These are phyloP conservation scores for Drosophila pectinifera DNA, from an alignment of 1,140 invertebrate species.

Conservation along the genomic window DNA sequence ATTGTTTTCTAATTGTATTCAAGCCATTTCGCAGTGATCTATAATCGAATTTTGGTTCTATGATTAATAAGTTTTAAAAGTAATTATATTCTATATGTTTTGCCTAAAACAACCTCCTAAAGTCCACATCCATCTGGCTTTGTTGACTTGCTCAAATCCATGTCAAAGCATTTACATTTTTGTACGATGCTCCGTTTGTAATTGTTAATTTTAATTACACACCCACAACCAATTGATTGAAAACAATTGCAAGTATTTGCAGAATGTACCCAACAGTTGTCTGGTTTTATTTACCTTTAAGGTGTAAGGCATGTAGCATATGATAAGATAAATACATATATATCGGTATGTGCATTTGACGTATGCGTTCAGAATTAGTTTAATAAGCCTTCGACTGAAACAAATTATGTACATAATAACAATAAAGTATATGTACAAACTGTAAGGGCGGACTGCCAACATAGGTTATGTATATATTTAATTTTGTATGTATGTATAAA, in stretches of 20 bases:
- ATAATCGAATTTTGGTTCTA: conserved; percentile 1
- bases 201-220: background rate
- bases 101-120: background rate
- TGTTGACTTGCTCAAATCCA: conserved; percentile 9
- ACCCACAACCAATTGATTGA: background rate
- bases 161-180: background rate
- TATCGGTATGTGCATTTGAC: conserved; percentile 49
- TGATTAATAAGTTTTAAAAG: background rate
- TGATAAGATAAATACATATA: conserved; percentile 17
- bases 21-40: conserved; percentile 6
- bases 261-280: conserved; percentile 30
- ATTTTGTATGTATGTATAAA: conserved; percentile 53
- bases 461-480: conserved; percentile 53
- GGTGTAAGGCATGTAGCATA: conserved; percentile 40
- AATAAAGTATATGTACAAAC: conserved; percentile 45
- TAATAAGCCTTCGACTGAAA: conserved; percentile 51
- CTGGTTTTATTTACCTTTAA: conserved; percentile 33
- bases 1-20: conserved; percentile 24
- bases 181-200: background rate
- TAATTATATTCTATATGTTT: background rate
- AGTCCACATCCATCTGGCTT: conserved; percentile 7
- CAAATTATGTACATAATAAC: conserved; percentile 50
- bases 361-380: conserved; percentile 50
- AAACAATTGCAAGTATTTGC: conserved; percentile 6
- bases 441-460: conserved; percentile 45